These are phyloP conservation scores for Dicentrarchus labrax DNA, from an alignment of 2,113 vertebrate genomes.

Conservation along the genomic window DNA sequence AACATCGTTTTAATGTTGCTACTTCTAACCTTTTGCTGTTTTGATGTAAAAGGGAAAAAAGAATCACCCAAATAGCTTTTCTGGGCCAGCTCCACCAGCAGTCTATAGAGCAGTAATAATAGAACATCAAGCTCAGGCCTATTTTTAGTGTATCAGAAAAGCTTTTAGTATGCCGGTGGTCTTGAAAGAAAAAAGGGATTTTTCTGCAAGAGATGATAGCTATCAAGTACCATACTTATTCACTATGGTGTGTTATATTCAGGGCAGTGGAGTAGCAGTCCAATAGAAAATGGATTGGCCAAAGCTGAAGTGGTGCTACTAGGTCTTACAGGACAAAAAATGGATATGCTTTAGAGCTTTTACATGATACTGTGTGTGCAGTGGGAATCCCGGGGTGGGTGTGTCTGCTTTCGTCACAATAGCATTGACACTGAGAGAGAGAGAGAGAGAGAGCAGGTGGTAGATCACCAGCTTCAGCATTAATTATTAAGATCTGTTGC, in stretches of 20 bases:
- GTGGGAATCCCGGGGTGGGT: constrained; percentile 71
- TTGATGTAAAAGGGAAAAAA: constrained; percentile 31
- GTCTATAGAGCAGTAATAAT: constrained; percentile 63
- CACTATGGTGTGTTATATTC: constrained; percentile 35
- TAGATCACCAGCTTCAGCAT: constrained; percentile 69
- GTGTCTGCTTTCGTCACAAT: constrained; percentile 68
- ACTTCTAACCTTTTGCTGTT: constrained; percentile 43
- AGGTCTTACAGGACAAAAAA: constrained; percentile 11
- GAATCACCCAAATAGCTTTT: constrained; percentile 61
- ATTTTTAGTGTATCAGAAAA: constrained; percentile 71
- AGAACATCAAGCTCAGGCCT: constrained; percentile 58
- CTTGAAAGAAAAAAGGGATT: constrained; percentile 60
- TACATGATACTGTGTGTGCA: constrained; percentile 39
- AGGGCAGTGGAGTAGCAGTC: background rate
- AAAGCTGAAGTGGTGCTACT: constrained; percentile 32
- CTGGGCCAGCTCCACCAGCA: constrained; percentile 55
- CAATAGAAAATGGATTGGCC: constrained; percentile 32
- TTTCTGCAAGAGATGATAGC: constrained; percentile 59
- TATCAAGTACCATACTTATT: constrained; percentile 10
- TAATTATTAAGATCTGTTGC: constrained; percentile 78
- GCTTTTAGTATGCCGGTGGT: constrained; percentile 62
- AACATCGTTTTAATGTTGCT: constrained; percentile 14
- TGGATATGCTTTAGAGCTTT: constrained; percentile 14
- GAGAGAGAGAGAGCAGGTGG: constrained; percentile 79
- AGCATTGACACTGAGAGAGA: constrained; percentile 37